Percentiles rank a stretch among this genome's conserved stretches.
Conservation (phyloP, 2,888 invertebrate species). For the Latrodectus elegans region DNA sequence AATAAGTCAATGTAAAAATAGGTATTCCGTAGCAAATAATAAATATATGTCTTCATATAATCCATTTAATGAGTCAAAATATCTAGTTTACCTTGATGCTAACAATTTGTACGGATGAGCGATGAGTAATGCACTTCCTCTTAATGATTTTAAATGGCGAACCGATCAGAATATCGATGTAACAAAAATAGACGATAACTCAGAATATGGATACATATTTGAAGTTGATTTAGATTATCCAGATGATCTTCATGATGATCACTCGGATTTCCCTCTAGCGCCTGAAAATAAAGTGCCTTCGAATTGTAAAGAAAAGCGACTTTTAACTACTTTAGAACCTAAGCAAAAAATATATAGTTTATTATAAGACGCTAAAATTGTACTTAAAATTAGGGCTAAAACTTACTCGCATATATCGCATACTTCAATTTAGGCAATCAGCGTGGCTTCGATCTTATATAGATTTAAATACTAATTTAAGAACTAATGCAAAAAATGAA, state of each 20-base stretch:
- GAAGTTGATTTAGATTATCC: background rate
- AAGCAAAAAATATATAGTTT: no score
- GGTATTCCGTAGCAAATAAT: constrained; percentile 30
- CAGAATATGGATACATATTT: background rate
- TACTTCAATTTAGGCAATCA: background rate
- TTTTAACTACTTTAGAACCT: background rate
- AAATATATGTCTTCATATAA: constrained; percentile 9
- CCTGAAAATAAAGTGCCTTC: background rate
- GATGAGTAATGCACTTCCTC: background rate
- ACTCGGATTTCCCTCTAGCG: background rate
- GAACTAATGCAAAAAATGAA: background rate
- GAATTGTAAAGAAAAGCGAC: background rate
- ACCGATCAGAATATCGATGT: no score
- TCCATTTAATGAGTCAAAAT: background rate
- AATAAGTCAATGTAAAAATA: constrained; percentile 9
- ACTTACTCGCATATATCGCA: no score
- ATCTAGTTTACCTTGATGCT: background rate
- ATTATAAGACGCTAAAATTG: no score
- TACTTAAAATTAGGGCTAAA: no score
- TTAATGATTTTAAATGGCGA: background rate
- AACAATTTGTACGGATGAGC: background rate
- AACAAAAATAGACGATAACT: background rate
- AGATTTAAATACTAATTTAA: background rate
- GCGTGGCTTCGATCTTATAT: background rate
- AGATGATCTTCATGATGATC: background rate